phyloP scores from a whole-genome alignment of 2,113 vertebrate genomes.

The Oreochromis niloticus region DNA sequence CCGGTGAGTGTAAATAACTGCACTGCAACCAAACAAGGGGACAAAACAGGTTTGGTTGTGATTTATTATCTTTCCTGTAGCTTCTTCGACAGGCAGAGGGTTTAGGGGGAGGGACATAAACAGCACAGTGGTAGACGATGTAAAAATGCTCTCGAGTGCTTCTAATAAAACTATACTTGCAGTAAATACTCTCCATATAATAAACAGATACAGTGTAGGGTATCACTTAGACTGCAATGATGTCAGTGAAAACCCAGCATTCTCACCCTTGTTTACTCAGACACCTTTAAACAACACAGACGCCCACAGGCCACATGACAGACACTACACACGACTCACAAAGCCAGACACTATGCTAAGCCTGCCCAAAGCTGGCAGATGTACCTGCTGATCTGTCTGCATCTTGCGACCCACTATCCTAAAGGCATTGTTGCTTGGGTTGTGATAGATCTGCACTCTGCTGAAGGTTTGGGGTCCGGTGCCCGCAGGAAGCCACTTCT shows the following conservation, averaged over 20 bases:
- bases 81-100: neutral
- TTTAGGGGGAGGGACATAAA: neutral
- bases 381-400: constrained; percentile 87
- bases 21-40: neutral
- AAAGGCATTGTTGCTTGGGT: constrained; percentile 80
- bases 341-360: neutral
- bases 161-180: neutral
- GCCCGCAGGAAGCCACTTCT: constrained; percentile 87
- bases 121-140: neutral
- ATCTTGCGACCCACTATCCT: constrained; percentile 87
- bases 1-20: neutral
- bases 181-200: neutral
- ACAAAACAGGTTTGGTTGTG: neutral
- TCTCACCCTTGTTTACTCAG: neutral
- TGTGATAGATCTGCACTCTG: constrained; percentile 90
- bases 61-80: neutral
- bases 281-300: neutral
- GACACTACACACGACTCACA: neutral
- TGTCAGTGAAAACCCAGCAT: neutral
- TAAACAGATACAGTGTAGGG: neutral
- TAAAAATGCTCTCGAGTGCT: neutral
- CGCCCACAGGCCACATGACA: neutral
- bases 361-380: neutral
- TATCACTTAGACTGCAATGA: neutral
- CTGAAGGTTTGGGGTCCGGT: constrained; percentile 79